phyloP scores from a whole-genome alignment of 1,140 invertebrate genomes.

The Megalopta genalis region DNA sequence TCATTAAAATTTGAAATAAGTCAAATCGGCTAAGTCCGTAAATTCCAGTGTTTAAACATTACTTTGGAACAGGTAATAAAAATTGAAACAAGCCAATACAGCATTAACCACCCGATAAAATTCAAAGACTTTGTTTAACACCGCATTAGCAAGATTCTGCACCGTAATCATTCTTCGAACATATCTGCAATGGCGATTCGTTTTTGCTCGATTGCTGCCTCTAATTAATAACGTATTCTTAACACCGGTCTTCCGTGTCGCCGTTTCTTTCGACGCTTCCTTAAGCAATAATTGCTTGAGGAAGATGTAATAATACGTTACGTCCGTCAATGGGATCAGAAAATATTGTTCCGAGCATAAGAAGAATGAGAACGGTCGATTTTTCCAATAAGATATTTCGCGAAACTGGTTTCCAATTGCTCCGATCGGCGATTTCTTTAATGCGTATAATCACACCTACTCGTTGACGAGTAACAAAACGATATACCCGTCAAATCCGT shows the following conservation, averaged over 20 bases:
- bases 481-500: slow-evolving; percentile 17
- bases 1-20: too few relatives aligned
- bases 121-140: too few relatives aligned
- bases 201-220: too few relatives aligned
- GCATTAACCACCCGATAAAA: too few relatives aligned
- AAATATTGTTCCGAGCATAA: not conserved
- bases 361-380: not conserved
- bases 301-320: not conserved
- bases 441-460: slow-evolving; percentile 15
- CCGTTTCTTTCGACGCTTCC: not conserved
- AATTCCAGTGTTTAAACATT: too few relatives aligned
- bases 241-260: not conserved
- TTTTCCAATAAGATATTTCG: slow-evolving; percentile 25
- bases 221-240: slow-evolving; percentile 9
- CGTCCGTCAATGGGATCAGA: not conserved
- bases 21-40: too few relatives aligned
- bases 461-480: not conserved
- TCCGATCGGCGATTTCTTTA: slow-evolving; percentile 19
- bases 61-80: too few relatives aligned
- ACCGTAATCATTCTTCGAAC: too few relatives aligned
- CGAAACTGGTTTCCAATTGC: slow-evolving; percentile 17
- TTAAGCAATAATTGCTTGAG: not conserved
- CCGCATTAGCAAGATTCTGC: too few relatives aligned
- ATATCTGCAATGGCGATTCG: too few relatives aligned
- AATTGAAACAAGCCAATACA: too few relatives aligned